Evolutionary conservation across 2,113 vertebrate species (phyloP).

Genomic region (Clinocottus analis): DNA sequence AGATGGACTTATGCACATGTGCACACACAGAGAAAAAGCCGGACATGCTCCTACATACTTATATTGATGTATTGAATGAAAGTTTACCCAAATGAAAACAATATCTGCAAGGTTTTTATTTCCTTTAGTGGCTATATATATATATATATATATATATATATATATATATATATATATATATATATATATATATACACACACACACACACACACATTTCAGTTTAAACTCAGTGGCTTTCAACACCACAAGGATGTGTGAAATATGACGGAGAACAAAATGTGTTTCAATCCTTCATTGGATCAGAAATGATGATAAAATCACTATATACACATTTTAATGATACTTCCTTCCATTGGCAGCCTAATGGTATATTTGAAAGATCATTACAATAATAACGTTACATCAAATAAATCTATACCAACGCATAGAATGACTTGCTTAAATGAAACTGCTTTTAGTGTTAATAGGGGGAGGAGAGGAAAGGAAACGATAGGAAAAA

Average conservation of each 20-base stretch:
- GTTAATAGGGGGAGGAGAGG: neutral
- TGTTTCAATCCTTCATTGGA: neutral
- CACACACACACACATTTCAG: neutral
- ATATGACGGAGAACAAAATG: too few species aligned
- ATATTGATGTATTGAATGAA: conserved; percentile 74
- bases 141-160: neutral
- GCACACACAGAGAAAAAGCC: conserved; percentile 23
- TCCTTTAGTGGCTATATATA: too few species aligned
- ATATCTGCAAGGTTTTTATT: conserved; percentile 35
- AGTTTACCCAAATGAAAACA: conserved; percentile 67
- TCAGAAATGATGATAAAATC: conserved; percentile 3
- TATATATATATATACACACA: neutral
- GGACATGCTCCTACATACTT: conserved; percentile 13
- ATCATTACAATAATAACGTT: conserved; percentile 5
- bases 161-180: neutral
- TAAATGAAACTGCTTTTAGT: neutral
- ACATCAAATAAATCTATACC: conserved; percentile 7
- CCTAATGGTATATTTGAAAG: conserved; percentile 18
- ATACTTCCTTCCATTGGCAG: neutral
- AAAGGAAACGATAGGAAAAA: neutral
- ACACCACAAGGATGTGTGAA: too few species aligned
- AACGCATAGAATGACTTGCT: conserved; percentile 6
- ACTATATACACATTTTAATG: conserved; percentile 15
- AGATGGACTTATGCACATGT: conserved; percentile 69
- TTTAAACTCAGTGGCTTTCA: too few species aligned